phyloP scores from a whole-genome alignment of 1,140 invertebrate species.

The Solenopsis fugax region DNA sequence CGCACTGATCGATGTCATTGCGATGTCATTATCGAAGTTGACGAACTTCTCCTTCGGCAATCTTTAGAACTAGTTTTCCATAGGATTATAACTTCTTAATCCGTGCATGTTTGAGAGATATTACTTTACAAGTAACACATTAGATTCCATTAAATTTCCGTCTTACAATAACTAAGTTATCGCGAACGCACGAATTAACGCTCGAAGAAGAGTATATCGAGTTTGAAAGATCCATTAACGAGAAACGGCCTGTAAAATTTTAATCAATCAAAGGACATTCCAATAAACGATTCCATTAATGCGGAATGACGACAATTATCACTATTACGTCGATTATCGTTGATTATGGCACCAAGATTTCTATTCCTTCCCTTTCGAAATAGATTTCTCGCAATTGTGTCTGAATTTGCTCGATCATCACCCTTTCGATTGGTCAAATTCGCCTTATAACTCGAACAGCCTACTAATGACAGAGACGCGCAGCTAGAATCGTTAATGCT shows the following conservation, averaged over 20 bases:
- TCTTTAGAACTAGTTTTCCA: slow-evolving; percentile 21
- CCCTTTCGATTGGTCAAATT: slow-evolving; percentile 44
- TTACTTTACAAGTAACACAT: background rate
- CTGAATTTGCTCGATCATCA: background rate
- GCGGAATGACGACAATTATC: background rate
- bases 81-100: slow-evolving; percentile 9
- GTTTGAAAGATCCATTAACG: background rate
- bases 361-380: slow-evolving; percentile 24
- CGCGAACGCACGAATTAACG: background rate
- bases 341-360: background rate
- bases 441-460: slow-evolving; percentile 33
- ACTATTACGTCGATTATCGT: background rate
- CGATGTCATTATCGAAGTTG: background rate
- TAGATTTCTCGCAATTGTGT: slow-evolving; percentile 16
- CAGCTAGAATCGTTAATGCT: slow-evolving; percentile 45
- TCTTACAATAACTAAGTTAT: slow-evolving; percentile 1
- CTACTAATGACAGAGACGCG: slow-evolving; percentile 45
- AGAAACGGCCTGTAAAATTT: background rate
- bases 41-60: background rate
- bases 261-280: background rate
- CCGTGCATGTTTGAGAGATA: background rate
- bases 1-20: slow-evolving; percentile 8
- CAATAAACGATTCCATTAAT: slow-evolving; percentile 25
- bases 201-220: background rate
- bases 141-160: background rate